Percentiles rank a stretch among this genome's conserved stretches.
phyloP scores from a whole-genome alignment of 2,797 vertebrate genomes.

The Cirrhinus molitorella region DNA sequence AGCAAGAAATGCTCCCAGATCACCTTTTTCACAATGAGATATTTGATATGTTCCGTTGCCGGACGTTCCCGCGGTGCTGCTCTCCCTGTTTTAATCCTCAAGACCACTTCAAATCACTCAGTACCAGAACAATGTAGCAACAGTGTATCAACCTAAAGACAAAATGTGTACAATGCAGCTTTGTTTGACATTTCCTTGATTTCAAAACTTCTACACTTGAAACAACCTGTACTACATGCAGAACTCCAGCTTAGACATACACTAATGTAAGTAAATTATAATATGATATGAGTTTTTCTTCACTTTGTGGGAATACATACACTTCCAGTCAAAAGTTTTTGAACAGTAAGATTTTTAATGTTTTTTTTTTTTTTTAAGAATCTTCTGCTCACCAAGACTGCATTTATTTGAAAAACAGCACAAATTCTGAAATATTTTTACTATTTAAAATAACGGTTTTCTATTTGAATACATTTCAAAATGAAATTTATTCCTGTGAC shows the following conservation, averaged over 20 bases:
- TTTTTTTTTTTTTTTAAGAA: too few relatives aligned
- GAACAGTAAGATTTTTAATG: too few relatives aligned
- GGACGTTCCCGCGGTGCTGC: conserved; percentile 2
- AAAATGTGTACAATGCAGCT: background rate
- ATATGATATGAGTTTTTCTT: background rate
- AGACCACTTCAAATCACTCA: conserved; percentile 16
- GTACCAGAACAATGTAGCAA: conserved; percentile 24
- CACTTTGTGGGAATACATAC: background rate
- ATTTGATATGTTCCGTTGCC: background rate
- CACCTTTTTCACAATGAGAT: conserved; percentile 3
- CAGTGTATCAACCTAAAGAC: conserved; percentile 6
- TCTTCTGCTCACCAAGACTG: too few relatives aligned
- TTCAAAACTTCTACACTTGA: background rate
- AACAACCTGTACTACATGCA: background rate
- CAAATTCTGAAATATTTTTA: too few relatives aligned
- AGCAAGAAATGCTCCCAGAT: background rate
- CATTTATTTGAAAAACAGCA: too few relatives aligned
- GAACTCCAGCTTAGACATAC: background rate
- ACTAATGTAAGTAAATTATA: background rate
- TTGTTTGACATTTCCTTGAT: conserved; percentile 20
- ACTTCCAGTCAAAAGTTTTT: too few relatives aligned
- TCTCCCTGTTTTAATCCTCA: conserved; percentile 12
- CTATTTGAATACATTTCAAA: too few relatives aligned
- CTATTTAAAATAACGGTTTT: too few relatives aligned
- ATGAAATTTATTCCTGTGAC: too few relatives aligned